Evolutionary conservation across 1,140 invertebrate genomes (phyloP), one percentile per base, ranked within the genome.

Genomic region (Pissodes strobi): DNA sequence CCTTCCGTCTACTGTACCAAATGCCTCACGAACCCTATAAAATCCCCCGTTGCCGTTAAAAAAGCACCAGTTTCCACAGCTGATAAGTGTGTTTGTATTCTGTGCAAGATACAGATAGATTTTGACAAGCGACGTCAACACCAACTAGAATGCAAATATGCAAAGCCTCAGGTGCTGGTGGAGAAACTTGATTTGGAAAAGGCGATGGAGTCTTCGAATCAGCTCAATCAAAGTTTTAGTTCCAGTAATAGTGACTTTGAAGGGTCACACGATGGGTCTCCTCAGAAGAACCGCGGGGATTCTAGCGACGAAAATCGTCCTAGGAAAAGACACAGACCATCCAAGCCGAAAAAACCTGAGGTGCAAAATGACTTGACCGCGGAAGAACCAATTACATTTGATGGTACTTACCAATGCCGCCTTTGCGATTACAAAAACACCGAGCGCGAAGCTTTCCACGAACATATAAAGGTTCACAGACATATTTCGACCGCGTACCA

Each of bases 401-500:
- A 82, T 12, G 81, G 81, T 2, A 78, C 76, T 8, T 81, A 81
- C 53, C 64, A 75, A n/a, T 86, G 84, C 56, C 81, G 80, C 41
- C 81, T 82, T 37, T 87, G 85, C 61, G 73, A 78, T 46, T 74
- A 75, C 58, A 68, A 62, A 13, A 77, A 76, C 23, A 66, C 69
- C 10, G 72, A 80, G 37, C 82, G 80, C 65, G 17, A 76, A 9
- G 49, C 69, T 1, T 76, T 87, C 63, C 79, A 84, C 43, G 68
- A 73, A 12, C 86, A 88, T 67, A 80, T 87, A 12, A 76, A 79
- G 0, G 72, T 63, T 1, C 83, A 84, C 73, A 82, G 83, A 66
- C 80, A 85, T 55, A 79, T 83, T 9, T 82, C 80, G 18, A 84
- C 81, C 53, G 80, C 83, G 39, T 87, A 85, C 69, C 81, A 87